Evolutionary conservation across 1,140 invertebrate genomes (phyloP).

Genomic region (Trachymyrmex septentrionalis): DNA sequence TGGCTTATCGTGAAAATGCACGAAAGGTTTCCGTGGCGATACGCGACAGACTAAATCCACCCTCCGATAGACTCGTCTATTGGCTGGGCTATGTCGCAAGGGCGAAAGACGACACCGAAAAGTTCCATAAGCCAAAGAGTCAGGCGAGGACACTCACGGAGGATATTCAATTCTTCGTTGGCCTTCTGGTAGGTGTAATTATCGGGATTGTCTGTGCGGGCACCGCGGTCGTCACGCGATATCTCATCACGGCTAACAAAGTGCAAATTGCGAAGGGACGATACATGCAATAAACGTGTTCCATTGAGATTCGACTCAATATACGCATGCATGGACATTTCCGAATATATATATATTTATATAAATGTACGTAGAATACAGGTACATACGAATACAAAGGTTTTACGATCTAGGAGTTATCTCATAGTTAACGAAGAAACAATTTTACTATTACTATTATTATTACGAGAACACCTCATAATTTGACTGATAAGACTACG

Average conservation of each 20-base stretch:
- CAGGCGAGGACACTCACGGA: slow-evolving; percentile 77
- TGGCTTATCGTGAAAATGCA: slow-evolving; percentile 79
- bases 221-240: slow-evolving; percentile 42
- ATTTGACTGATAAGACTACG: slow-evolving; percentile 78
- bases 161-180: slow-evolving; percentile 79
- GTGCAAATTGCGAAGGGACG: slow-evolving; percentile 75
- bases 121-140: slow-evolving; percentile 71
- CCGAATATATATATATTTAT: slow-evolving; percentile 82
- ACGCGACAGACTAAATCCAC: slow-evolving; percentile 82
- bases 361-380: slow-evolving; percentile 85
- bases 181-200: slow-evolving; percentile 78
- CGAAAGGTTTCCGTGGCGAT: slow-evolving; percentile 81
- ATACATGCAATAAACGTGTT: slow-evolving; percentile 69
- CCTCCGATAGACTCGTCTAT: slow-evolving; percentile 81
- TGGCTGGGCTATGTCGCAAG: slow-evolving; percentile 82
- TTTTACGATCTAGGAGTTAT: slow-evolving; percentile 80
- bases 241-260: slow-evolving; percentile 58
- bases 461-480: slow-evolving; percentile 74
- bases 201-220: slow-evolving; percentile 70
- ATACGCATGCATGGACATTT: slow-evolving; percentile 66
- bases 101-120: slow-evolving; percentile 74
- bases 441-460: slow-evolving; percentile 64
- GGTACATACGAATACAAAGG: slow-evolving; percentile 84
- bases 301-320: slow-evolving; percentile 10
- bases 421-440: slow-evolving; percentile 80